Evolutionary conservation across 1,140 invertebrate species (phyloP).

Genomic region (Zaprionus lachaisei): DNA sequence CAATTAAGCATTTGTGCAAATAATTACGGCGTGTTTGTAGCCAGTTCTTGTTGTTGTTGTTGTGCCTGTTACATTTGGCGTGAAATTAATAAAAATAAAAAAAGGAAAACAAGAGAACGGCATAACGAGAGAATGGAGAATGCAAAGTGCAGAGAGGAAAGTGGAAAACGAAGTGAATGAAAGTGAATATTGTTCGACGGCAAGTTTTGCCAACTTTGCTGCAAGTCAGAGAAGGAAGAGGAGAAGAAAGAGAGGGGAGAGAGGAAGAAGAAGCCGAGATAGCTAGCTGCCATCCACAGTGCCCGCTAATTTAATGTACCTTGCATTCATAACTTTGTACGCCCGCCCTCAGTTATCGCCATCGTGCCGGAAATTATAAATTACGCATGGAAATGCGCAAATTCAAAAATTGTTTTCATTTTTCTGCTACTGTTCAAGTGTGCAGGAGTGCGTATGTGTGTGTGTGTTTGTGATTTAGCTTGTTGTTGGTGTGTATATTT

Average conservation of each 20-base stretch:
- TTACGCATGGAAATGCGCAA: conserved; percentile 31
- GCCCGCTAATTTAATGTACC: conserved; percentile 56
- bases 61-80: conserved; percentile 63
- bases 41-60: neutral
- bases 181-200: conserved; percentile 43
- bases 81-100: conserved; percentile 64
- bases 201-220: conserved; percentile 71
- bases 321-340: conserved; percentile 47
- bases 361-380: conserved; percentile 56
- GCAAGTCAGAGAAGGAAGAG: conserved; percentile 58
- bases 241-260: conserved; percentile 12
- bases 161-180: conserved; percentile 21
- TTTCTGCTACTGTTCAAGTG: conserved; percentile 5
- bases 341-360: conserved; percentile 3
- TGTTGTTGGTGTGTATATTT: conserved; percentile 39
- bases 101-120: neutral
- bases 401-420: conserved; percentile 48
- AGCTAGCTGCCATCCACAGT: conserved; percentile 4
- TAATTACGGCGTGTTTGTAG: conserved; percentile 65
- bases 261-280: neutral
- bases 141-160: neutral
- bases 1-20: conserved; percentile 80
- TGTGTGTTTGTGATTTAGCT: neutral
- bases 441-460: neutral
- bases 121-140: neutral